Base-by-base conservation (phyloP, 2,888 invertebrate species). In the Synergus umbraculus region DNA sequence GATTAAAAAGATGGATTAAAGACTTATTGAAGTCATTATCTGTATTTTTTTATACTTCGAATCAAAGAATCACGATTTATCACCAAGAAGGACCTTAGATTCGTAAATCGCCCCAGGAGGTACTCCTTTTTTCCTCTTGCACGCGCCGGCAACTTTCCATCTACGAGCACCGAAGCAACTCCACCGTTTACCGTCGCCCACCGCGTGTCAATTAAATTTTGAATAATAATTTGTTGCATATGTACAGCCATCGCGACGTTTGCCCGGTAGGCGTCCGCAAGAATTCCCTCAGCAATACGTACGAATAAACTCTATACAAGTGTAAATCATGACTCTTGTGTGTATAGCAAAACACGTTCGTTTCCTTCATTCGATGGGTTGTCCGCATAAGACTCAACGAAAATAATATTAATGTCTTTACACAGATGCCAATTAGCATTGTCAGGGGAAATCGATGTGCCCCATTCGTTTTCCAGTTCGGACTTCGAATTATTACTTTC, bases 121-220 rank as follows among this genome's bases (percentile, higher is more conserved):
- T 76, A 58, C 58, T 18, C 76, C 65, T 63, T 43, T 9, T 73
- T 49, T 77, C 49, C 9, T 73, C 37, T 63, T 76, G 58, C 78
- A 65, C 66, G 79, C 77, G 43, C 78, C 64, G 69, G 64, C 80
- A 81, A 81, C 78, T 81, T 77, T 79, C 78, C 79, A 77, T 80
- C 73, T 76, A 79, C 80, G 78, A 54, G 73, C 43, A 18, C 46
- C 44, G n/a, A 58, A 76, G 76, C 66, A 79, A 76, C 79, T 76
- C 46, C 54, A 65, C 69, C 79, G 78, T 79, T 79, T 79, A 81
- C 81, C 65, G 79, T 85, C 85, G 86, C 84, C 84, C 86, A 85
- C 86, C 80, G 83, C 76, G 84, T 84, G 86, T 86, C 87, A 87
- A 87, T 87, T 87, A 87, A 85, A 86, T 83, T 84, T 85, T 84